Evolutionary conservation across 2,797 vertebrate species (phyloP), one percentile per base, ranked within the genome.

Genomic region (Buceros bicornis): DNA sequence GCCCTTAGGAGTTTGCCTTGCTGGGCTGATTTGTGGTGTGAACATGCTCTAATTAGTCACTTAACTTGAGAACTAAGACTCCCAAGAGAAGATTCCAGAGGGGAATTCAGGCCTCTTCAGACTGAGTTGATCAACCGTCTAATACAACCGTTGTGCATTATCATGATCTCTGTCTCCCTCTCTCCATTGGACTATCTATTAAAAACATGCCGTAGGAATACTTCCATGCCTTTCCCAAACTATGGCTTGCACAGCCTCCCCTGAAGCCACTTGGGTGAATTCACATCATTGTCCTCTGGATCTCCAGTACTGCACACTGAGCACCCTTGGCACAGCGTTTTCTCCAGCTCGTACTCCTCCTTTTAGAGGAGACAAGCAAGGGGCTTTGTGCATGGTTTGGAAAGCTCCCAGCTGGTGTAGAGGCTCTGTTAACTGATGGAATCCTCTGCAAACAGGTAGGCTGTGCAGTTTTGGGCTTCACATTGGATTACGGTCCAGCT

Each of bases 31-130:
- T 29, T 83, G 69, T 51, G 71, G 95, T 92, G 86, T 90, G 81
- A 96, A 93, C 24, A 87, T 5, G 10, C 85, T 61, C 70, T 90
- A 86, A 94, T 95, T 62, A 93, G 87, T 51, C 66, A 79, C 90
- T 95, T 94, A 90, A 86, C 77, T 83, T 79, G 33, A 78, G 58
- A 76, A 84, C 25, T 45, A 94, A 72, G 87, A 87, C 72, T 96
- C 93, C 57, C 87, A 76, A 56, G 82, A 90, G 91, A 71, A 85
- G 57, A 90, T 48, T 74, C 87, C 89, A 71, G 83, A 87, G 24
- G 71, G 78, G 88, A 94, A 93, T 94, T 93, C 35, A 28, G 77
- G 91, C 69, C 76, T 88, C 76, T 88, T 83, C 61, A 71, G 60
- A 67, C 56, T 60, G 43, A 87, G 82, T 80, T 87, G 24, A 87